Conservation (phyloP, 2,888 invertebrate species). For the Troglohyphantes excavatus region DNA sequence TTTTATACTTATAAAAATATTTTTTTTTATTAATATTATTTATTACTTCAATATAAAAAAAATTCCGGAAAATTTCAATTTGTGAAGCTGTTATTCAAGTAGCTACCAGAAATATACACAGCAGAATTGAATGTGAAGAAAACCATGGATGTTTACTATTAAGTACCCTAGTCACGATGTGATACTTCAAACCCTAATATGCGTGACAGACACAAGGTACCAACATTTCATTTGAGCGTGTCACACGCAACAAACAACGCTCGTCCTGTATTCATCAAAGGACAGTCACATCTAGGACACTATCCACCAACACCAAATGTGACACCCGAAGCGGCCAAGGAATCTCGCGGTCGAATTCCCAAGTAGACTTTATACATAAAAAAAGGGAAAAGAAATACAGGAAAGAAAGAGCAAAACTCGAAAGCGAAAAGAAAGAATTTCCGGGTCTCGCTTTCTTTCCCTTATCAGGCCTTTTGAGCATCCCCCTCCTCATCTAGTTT, state of each 20-base stretch:
- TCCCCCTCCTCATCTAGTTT: conserved; percentile 14
- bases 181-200: not conserved
- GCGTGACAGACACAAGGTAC: not conserved
- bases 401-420: conserved; percentile 36
- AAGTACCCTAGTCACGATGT: not conserved
- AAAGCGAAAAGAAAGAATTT: conserved; percentile 64
- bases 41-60: no score
- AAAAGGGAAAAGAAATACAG: conserved; percentile 23
- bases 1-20: no score
- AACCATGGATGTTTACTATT: no score
- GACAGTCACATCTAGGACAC: conserved; percentile 41
- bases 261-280: conserved; percentile 27
- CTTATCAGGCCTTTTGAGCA: conserved; percentile 36
- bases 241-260: not conserved
- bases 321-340: conserved; percentile 25
- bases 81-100: no score
- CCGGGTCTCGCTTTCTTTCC: conserved; percentile 42
- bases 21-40: no score
- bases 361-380: conserved; percentile 58
- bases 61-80: no score
- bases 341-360: conserved; percentile 70
- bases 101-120: no score
- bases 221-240: not conserved
- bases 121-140: no score
- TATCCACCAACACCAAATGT: conserved; percentile 53